Conservation (phyloP, 2,888 invertebrate species). For the Pristionchus japonicus region DNA sequence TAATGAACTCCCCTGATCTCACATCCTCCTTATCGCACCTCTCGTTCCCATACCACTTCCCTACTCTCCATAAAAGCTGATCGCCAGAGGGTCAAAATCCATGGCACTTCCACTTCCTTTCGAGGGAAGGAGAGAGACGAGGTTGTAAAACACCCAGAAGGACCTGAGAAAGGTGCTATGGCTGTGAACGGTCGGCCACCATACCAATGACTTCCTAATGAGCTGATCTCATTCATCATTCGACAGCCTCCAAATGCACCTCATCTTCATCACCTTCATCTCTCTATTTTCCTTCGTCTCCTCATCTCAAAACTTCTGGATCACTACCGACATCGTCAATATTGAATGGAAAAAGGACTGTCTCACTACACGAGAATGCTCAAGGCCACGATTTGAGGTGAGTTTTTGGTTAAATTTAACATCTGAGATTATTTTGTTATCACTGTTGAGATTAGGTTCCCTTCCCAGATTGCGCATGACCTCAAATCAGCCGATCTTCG, state of each 20-base stretch:
- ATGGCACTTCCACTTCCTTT: not conserved
- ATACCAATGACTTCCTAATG: not conserved
- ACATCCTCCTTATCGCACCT: not conserved
- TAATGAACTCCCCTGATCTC: not conserved
- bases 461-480: not conserved
- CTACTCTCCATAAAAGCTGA: not conserved
- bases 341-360: not conserved
- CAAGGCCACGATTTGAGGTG: not conserved
- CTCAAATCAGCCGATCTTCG: not conserved
- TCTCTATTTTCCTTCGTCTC: not conserved
- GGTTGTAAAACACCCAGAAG: not conserved
- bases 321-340: not conserved
- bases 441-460: not conserved
- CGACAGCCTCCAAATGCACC: not conserved
- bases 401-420: not conserved
- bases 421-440: not conserved
- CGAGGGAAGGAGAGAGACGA: not conserved
- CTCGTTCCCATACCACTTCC: not conserved
- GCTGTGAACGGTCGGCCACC: not conserved
- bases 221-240: not conserved
- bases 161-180: not conserved
- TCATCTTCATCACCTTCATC: not conserved
- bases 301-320: not conserved
- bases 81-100: not conserved
- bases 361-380: not conserved